Conservation (phyloP, 2,113 vertebrate species). For the Nesogale talazaci region DNA sequence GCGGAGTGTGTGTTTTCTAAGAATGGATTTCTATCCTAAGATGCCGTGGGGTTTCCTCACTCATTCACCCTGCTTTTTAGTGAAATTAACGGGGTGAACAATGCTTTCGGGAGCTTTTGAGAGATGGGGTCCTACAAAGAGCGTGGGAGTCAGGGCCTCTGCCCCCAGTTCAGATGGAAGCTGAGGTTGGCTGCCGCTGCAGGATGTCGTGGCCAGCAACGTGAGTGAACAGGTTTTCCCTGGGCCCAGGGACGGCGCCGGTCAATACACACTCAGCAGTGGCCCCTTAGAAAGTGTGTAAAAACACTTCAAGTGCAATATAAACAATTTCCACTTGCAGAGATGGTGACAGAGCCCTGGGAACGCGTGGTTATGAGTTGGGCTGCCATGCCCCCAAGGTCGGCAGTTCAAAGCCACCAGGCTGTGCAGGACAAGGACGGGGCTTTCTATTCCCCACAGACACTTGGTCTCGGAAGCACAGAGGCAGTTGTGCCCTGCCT, state of each 20-base stretch:
- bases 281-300: neutral
- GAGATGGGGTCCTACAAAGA: neutral
- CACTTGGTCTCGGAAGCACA: too few relatives aligned
- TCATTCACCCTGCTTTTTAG: neutral
- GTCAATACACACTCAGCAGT: neutral
- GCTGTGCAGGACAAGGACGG: too few relatives aligned
- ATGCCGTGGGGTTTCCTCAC: neutral
- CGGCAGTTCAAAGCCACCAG: too few relatives aligned
- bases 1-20: neutral
- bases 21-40: neutral
- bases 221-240: too few relatives aligned
- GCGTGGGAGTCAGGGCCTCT: neutral
- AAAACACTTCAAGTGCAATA: neutral
- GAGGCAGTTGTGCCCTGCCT: too few relatives aligned
- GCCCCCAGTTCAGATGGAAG: neutral
- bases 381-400: too few relatives aligned
- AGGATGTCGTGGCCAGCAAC: neutral
- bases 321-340: neutral
- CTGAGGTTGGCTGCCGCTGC: neutral
- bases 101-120: neutral
- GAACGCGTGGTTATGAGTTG: too few relatives aligned
- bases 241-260: neutral
- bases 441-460: too few relatives aligned
- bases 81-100: constrained; percentile 48
- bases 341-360: neutral